phyloP scores from a whole-genome alignment of 2,113 vertebrate species.

The Climacteris rufus region DNA sequence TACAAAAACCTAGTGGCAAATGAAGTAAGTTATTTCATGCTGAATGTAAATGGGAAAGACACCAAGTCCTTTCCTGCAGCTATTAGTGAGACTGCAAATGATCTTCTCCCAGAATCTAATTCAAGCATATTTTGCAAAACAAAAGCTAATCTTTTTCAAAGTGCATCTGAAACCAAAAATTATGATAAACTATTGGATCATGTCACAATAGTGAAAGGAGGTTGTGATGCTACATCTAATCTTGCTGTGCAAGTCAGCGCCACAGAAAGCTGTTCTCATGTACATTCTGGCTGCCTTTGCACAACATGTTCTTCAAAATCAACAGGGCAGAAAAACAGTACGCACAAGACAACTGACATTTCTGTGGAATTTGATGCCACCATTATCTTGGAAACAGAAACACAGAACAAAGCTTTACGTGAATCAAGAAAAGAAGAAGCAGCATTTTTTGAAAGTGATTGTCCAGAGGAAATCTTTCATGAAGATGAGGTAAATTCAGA shows the following conservation, averaged over 20 bases:
- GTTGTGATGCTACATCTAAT: not conserved
- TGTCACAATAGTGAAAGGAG: not conserved
- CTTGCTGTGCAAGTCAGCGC: not conserved
- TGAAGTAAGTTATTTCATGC: constrained; percentile 21
- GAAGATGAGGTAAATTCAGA: not conserved
- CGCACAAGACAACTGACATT: not conserved
- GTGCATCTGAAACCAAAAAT: constrained; percentile 8
- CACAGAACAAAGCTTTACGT: not conserved
- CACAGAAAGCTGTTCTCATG: not conserved
- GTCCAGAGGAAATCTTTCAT: not conserved
- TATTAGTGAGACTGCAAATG: not conserved
- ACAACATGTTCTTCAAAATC: not conserved
- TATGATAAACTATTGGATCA: not conserved
- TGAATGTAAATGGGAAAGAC: constrained; percentile 24
- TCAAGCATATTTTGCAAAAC: not conserved
- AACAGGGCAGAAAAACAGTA: not conserved
- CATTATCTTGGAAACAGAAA: not conserved
- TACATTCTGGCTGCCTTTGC: not conserved
- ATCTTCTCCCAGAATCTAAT: not conserved
- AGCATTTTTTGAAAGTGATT: not conserved
- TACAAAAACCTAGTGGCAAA: not conserved
- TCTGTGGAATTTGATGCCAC: not conserved
- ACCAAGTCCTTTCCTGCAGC: not conserved
- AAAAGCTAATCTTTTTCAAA: constrained; percentile 25
- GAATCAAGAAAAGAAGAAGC: not conserved